A percentile compares a stretch with the other conserved stretches of the same genome.
phyloP scores from a whole-genome alignment of 2,113 vertebrate genomes.

The Leptobrachium ailaonicum region DNA sequence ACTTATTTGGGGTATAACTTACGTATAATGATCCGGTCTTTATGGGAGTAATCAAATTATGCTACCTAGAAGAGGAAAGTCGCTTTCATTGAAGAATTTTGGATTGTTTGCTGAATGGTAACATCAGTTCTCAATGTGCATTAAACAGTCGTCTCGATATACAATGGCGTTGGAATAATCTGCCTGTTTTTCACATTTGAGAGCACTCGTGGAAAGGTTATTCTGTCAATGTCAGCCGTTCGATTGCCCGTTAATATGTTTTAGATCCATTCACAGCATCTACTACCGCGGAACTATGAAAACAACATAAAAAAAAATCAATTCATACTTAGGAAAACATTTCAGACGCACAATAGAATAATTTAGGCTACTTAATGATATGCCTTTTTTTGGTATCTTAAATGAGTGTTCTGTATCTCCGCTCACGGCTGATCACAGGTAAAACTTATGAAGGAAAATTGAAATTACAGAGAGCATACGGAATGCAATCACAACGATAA shows the following conservation, averaged over 20 bases:
- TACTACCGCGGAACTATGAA: conserved; percentile 12
- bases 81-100: neutral
- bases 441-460: conserved; percentile 51
- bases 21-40: neutral
- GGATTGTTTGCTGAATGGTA: neutral
- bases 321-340: conserved; percentile 20
- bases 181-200: no score
- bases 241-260: neutral
- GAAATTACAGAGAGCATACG: conserved; percentile 50
- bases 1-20: neutral
- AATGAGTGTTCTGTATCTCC: conserved; percentile 50
- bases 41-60: neutral
- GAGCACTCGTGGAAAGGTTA: neutral
- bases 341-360: conserved; percentile 47
- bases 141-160: no score
- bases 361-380: conserved; percentile 47
- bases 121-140: neutral
- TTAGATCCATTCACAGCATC: conserved; percentile 13
- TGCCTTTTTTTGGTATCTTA: conserved; percentile 48
- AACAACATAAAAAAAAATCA: conserved; percentile 24
- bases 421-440: conserved; percentile 50
- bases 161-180: no score
- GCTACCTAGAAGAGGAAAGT: neutral
- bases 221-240: neutral
- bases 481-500: conserved; percentile 50